These are phyloP conservation scores for Actinia equina DNA, from an alignment of 64 coral and sea anemone species.

Conservation along the genomic window DNA sequence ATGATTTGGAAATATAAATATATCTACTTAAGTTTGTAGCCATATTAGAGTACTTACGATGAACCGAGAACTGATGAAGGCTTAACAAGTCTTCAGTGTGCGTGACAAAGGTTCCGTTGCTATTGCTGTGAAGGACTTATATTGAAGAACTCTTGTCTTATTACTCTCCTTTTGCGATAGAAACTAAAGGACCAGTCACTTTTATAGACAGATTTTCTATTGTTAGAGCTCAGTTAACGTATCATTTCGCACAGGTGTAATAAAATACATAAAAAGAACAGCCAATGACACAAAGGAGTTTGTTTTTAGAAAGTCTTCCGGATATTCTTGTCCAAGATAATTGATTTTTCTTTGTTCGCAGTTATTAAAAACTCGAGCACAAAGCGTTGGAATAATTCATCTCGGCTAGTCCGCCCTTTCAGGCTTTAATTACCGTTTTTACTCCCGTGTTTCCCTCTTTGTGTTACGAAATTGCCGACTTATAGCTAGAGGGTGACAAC, in stretches of 20 bases:
- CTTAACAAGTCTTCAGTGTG: not conserved
- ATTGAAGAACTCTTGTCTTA: not conserved
- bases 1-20: no score
- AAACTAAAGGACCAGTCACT: not conserved
- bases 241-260: slow-evolving; percentile 1
- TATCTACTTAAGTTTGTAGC: no score
- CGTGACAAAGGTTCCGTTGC: not conserved
- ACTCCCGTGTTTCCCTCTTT: no score
- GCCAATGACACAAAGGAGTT: not conserved
- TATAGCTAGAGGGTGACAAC: not conserved
- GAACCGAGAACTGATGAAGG: not conserved
- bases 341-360: not conserved
- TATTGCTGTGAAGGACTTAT: not conserved
- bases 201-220: not conserved
- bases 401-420: no score
- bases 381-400: not conserved
- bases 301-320: not conserved
- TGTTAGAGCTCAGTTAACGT: not conserved
- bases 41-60: not conserved
- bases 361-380: not conserved
- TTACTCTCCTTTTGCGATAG: not conserved
- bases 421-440: no score
- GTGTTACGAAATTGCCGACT: not conserved
- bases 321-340: not conserved
- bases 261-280: slow-evolving; percentile 13